Conservation (phyloP, 2,888 invertebrate genomes). For the Lamellibrachia columna region DNA sequence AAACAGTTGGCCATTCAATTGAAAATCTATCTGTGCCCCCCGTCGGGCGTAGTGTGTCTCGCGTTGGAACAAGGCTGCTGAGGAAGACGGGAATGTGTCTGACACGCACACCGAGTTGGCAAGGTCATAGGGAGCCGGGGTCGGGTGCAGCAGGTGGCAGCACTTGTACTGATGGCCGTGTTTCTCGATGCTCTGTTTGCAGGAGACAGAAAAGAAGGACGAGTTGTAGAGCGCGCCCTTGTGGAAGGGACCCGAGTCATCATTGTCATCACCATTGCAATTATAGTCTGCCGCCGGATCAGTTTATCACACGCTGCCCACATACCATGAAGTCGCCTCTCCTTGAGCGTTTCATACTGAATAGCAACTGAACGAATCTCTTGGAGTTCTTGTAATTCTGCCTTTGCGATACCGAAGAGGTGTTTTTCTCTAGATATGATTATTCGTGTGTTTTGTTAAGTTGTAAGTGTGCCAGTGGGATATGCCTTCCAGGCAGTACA, state of each 20-base stretch:
- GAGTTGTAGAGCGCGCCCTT: background rate
- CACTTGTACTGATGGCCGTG: background rate
- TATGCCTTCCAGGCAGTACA: background rate
- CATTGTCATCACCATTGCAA: background rate
- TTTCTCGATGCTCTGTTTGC: constrained; percentile 8
- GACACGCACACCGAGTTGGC: background rate
- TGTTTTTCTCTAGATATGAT: background rate
- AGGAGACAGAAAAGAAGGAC: background rate
- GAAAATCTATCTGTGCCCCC: background rate
- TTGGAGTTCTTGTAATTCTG: background rate
- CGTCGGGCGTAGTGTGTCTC: background rate
- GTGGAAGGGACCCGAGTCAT: background rate
- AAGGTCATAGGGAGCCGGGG: background rate
- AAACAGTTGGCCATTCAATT: background rate
- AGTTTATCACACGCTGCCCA: background rate
- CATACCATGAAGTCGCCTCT: background rate
- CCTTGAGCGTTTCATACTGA: background rate
- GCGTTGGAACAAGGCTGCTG: background rate
- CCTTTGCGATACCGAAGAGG: background rate
- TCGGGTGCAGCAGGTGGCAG: background rate
- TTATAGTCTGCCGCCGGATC: background rate
- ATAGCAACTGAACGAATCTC: too few species aligned
- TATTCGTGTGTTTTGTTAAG: background rate
- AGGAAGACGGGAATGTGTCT: background rate
- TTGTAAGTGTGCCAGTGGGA: background rate